Evolutionary conservation across 2,888 invertebrate genomes (phyloP).

Genomic region (Drosophila parthenogenetica): DNA sequence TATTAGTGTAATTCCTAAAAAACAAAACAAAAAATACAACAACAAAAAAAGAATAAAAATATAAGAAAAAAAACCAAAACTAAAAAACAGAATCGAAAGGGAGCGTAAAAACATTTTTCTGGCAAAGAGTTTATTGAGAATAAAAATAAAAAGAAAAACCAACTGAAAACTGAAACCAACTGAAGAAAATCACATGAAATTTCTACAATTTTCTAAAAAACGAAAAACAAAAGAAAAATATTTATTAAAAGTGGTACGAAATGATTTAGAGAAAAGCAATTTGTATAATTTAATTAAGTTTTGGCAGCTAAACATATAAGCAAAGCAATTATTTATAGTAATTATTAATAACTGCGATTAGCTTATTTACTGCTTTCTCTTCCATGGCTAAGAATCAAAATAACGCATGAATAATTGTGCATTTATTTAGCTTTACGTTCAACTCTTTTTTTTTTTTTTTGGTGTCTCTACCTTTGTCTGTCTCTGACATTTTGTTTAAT

Average conservation of each 20-base stretch:
- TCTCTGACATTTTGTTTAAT: slow-evolving; percentile 32
- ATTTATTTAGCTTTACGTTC: slow-evolving; percentile 75
- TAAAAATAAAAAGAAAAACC: slow-evolving; percentile 7
- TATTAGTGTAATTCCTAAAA: slow-evolving; percentile 83
- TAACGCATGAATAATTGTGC: slow-evolving; percentile 61
- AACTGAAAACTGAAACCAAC: slow-evolving; percentile 38
- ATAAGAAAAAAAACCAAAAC: slow-evolving; percentile 31
- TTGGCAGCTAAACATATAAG: slow-evolving; percentile 20
- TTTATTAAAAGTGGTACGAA: slow-evolving; percentile 27
- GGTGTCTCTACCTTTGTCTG: slow-evolving; percentile 23
- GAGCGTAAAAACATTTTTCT: slow-evolving; percentile 59
- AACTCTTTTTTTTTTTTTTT: slow-evolving; percentile 14
- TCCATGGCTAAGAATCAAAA: slow-evolving; percentile 71
- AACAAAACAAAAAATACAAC: slow-evolving; percentile 43
- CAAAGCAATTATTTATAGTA: slow-evolving; percentile 25
- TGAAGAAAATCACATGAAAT: slow-evolving; percentile 51
- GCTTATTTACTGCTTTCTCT: slow-evolving; percentile 52
- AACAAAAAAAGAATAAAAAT: slow-evolving; percentile 31
- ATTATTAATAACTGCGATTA: slow-evolving; percentile 42
- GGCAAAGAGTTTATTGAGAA: slow-evolving; percentile 32
- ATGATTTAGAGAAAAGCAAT: slow-evolving; percentile 28
- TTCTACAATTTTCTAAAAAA: slow-evolving; percentile 58
- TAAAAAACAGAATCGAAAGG: slow-evolving; percentile 40
- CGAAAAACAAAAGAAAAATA: slow-evolving; percentile 28
- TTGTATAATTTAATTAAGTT: slow-evolving; percentile 43